These are phyloP conservation scores for Perccottus glenii DNA, from an alignment of 2,113 vertebrate species.

Conservation along the genomic window DNA sequence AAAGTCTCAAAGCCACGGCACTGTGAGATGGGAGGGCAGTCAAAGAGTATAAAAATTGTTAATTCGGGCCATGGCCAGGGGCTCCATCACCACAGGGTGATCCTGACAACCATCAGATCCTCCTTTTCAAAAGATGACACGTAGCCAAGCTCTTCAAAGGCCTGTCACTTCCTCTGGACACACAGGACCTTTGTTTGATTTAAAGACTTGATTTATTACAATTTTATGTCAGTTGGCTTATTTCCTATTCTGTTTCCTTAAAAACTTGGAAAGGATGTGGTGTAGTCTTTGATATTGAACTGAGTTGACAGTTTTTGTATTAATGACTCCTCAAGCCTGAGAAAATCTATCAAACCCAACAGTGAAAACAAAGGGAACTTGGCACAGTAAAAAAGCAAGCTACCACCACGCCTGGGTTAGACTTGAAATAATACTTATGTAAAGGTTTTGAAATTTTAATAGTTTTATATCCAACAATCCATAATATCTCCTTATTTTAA, in stretches of 20 bases:
- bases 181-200: constrained; percentile 64
- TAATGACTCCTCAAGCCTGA: constrained; percentile 54
- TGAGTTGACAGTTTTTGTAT: constrained; percentile 60
- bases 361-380: constrained; percentile 49
- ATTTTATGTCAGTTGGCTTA: constrained; percentile 61
- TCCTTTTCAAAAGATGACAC: constrained; percentile 78
- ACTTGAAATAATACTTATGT: constrained; percentile 8
- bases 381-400: constrained; percentile 44
- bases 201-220: constrained; percentile 65
- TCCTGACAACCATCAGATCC: constrained; percentile 74
- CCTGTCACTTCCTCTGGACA: constrained; percentile 64
- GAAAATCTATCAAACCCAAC: constrained; percentile 47
- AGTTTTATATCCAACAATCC: neutral
- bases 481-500: too few relatives aligned
- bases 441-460: neutral
- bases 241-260: constrained; percentile 55
- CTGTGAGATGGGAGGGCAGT: constrained; percentile 64
- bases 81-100: constrained; percentile 69
- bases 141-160: constrained; percentile 61
- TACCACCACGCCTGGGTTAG: constrained; percentile 42
- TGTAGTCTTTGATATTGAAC: constrained; percentile 65
- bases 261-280: constrained; percentile 71
- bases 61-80: constrained; percentile 63
- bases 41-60: constrained; percentile 72
- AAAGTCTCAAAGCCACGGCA: constrained; percentile 58